Percentiles rank a stretch among this genome's conserved stretches.
Conservation (phyloP, 2,113 vertebrate species). For the Petrocephalus microphthalmus region DNA sequence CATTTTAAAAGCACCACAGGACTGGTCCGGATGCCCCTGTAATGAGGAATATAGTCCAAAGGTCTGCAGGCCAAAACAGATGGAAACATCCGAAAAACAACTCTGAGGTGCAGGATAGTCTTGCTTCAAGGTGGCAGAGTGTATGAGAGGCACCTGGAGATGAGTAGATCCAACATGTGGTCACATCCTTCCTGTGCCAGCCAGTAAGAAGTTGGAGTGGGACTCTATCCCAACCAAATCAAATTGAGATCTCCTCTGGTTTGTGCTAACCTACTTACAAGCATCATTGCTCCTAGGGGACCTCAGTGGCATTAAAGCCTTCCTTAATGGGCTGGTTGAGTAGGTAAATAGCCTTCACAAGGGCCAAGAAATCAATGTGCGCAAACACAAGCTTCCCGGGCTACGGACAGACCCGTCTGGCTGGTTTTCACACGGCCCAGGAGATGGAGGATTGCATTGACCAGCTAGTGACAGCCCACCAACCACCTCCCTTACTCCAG, state of each 20-base stretch:
- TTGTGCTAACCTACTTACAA: constrained; percentile 66
- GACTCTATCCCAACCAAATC: constrained; percentile 27
- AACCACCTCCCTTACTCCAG: neutral
- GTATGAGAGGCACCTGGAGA: neutral
- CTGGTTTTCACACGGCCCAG: constrained; percentile 72
- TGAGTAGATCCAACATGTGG: neutral
- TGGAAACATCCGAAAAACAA: neutral
- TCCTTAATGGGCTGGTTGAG: constrained; percentile 69
- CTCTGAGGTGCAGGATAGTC: neutral
- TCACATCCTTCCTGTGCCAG: neutral
- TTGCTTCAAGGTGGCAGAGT: neutral
- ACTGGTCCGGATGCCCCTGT: neutral
- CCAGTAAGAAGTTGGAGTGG: neutral
- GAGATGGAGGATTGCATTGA: constrained; percentile 64
- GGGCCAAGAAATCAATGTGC: constrained; percentile 77
- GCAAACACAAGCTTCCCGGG: constrained; percentile 59
- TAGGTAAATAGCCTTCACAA: constrained; percentile 76
- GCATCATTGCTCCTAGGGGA: constrained; percentile 69
- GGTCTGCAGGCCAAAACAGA: neutral
- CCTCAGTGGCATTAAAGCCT: constrained; percentile 62
- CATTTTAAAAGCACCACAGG: constrained; percentile 19
- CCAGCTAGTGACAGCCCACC: constrained; percentile 46
- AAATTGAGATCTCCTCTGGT: constrained; percentile 71
- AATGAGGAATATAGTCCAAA: neutral
- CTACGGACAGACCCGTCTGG: constrained; percentile 69